Conservation (phyloP, 2,113 vertebrate genomes). For the Synchiropus splendidus region DNA sequence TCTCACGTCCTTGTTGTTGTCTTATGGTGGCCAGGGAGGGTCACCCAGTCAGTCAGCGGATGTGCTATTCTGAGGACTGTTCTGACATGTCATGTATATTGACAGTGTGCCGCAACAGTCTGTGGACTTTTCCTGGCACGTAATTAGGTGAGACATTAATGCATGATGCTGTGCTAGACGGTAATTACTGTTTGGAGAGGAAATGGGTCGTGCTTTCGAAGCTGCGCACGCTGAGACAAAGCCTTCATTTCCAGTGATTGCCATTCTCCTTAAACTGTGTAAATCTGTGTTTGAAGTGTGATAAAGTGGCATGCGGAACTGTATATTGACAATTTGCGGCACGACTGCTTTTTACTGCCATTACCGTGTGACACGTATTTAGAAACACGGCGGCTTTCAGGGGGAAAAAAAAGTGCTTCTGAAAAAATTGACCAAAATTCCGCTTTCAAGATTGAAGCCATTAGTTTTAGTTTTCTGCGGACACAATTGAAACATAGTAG, state of each 20-base stretch:
- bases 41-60: no score
- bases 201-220: constrained; percentile 15
- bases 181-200: constrained; percentile 27
- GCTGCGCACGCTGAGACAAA: constrained; percentile 31
- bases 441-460: no score
- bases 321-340: not conserved
- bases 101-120: constrained; percentile 12
- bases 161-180: constrained; percentile 12
- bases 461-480: no score
- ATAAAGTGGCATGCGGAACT: constrained; percentile 1
- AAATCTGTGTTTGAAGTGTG: constrained; percentile 15
- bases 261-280: constrained; percentile 12
- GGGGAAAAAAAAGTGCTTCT: no score
- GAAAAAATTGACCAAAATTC: no score
- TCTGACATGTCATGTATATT: constrained; percentile 11
- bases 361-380: no score
- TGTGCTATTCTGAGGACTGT: constrained; percentile 20
- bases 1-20: constrained; percentile 3
- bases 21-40: constrained; percentile 4
- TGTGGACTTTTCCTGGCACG: constrained; percentile 19
- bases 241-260: constrained; percentile 21
- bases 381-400: no score
- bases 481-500: no score
- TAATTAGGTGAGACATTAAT: constrained; percentile 27
- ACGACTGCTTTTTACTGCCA: constrained; percentile 1